phyloP scores from a whole-genome alignment of 2,797 vertebrate genomes.

The Siniperca scherzeri region DNA sequence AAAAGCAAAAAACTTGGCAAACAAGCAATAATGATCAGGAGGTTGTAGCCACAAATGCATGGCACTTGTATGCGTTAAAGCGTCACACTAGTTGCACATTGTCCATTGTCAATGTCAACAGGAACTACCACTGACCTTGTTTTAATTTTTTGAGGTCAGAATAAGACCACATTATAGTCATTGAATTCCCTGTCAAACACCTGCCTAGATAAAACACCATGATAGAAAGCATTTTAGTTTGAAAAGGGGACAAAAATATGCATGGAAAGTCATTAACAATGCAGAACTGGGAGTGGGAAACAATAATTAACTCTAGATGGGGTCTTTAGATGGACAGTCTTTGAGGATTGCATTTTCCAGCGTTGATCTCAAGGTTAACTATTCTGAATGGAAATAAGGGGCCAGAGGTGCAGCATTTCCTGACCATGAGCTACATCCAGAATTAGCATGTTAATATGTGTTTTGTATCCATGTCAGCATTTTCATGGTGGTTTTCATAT shows the following conservation, averaged over 20 bases:
- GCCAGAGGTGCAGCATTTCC: slow-evolving; percentile 56
- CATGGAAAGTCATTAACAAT: slow-evolving; percentile 58
- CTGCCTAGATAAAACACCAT: slow-evolving; percentile 33
- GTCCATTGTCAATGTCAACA: slow-evolving; percentile 1
- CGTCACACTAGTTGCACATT: neutral
- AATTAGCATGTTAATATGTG: slow-evolving; percentile 70
- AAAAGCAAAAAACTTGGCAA: slow-evolving; percentile 5
- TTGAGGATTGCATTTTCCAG: slow-evolving; percentile 70
- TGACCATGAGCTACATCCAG: slow-evolving; percentile 61
- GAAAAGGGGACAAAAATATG: slow-evolving; percentile 42
- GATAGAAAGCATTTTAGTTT: slow-evolving; percentile 46
- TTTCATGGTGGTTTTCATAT: slow-evolving; percentile 52
- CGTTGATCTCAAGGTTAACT: slow-evolving; percentile 73
- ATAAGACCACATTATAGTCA: slow-evolving; percentile 21
- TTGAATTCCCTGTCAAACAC: slow-evolving; percentile 29
- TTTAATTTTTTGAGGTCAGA: too few species aligned
- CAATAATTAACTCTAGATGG: slow-evolving; percentile 70
- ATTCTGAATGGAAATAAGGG: slow-evolving; percentile 71
- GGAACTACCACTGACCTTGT: slow-evolving; percentile 2
- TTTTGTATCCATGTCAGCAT: slow-evolving; percentile 63
- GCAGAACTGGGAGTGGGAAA: slow-evolving; percentile 61
- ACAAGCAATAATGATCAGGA: neutral
- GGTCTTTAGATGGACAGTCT: slow-evolving; percentile 60
- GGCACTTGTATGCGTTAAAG: slow-evolving; percentile 8
- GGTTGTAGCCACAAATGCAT: slow-evolving; percentile 4